Base-by-base conservation (phyloP, 2,888 invertebrate genomes). In the Pterobdella sp. region DNA sequence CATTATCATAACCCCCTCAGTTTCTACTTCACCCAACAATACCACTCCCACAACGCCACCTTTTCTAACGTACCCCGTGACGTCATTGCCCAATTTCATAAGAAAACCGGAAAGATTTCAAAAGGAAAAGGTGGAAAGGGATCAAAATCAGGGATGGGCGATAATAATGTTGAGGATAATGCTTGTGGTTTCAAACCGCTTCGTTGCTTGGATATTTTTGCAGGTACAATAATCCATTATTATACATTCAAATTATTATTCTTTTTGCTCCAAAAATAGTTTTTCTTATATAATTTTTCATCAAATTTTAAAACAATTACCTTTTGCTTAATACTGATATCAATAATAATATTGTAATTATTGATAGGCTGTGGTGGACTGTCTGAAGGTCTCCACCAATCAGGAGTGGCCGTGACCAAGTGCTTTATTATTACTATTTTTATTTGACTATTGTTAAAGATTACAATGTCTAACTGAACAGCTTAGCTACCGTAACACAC, bases 381-480 rank as follows among this genome's bases (percentile, higher is more conserved):
- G 63, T 90, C 91, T 0, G 89, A 90, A 74, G 85, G 85, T 0
- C 82, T 85, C 74, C 84, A 85, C 74, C 82, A 85, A 75, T 87
- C 90, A 2, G 90, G 90, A 0, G 83, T 90, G 1, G 87, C 89
- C 0, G 88, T 89, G 70, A 88, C 89, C 65, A 84, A 86, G 77
- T 93, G 92, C 92, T 92, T 92, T 1, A n/a, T 92, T 92, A 82
- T 89, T 89, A 78, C 87, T 90, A 76, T 87, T 88, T 75, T 86
- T 89, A 0, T 91, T 87, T 89, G 76, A 87, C 87, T 0, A 91
- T 93, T 0, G 91, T 90, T 81, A 88, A 88, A 26, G 90, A 91
- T 75, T 92, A 92, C 81, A 91, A 91, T 80, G 92, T 92, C 80
- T 84, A 86, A 1, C 82, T 92, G 69, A 85, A 92, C 52, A 86